Percentiles rank a stretch among this genome's conserved stretches.
Evolutionary conservation across 2,113 vertebrate species (phyloP).

Genomic region (Galemys pyrenaicus): DNA sequence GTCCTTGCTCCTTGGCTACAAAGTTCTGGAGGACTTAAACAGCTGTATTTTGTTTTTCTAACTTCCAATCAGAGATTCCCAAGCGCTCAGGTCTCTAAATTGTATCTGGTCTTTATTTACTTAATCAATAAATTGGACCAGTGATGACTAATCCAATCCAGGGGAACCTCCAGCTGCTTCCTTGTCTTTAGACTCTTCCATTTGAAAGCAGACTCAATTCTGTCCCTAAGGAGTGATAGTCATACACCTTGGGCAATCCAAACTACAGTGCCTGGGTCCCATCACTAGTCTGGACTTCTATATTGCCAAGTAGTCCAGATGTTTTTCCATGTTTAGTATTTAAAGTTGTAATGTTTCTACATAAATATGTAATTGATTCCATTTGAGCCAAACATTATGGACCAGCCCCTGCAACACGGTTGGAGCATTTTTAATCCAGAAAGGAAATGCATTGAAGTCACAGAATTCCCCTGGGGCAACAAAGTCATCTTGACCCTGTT

Average conservation of each 20-base stretch:
- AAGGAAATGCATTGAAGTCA: background rate
- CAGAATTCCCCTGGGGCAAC: background rate
- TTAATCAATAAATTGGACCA: background rate
- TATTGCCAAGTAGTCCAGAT: constrained; percentile 16
- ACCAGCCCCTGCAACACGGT: background rate
- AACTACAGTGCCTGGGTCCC: background rate
- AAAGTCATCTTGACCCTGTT: background rate
- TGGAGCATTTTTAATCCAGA: background rate
- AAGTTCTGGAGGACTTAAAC: background rate
- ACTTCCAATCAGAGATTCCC: background rate
- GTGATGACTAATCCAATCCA: background rate
- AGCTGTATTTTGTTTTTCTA: background rate
- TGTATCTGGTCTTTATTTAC: background rate
- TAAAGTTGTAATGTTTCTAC: background rate
- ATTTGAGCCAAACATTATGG: background rate
- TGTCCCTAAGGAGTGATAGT: background rate
- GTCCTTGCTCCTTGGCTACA: background rate
- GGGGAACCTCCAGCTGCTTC: background rate
- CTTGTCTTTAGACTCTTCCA: background rate
- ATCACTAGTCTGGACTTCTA: background rate
- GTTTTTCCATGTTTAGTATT: constrained; percentile 7
- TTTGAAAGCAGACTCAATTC: background rate
- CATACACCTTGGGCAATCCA: background rate
- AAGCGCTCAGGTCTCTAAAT: background rate
- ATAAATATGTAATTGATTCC: background rate